Evolutionary conservation across 2,113 vertebrate genomes (phyloP), one percentile per base, ranked within the genome.

Genomic region (Australoheros scitulus): DNA sequence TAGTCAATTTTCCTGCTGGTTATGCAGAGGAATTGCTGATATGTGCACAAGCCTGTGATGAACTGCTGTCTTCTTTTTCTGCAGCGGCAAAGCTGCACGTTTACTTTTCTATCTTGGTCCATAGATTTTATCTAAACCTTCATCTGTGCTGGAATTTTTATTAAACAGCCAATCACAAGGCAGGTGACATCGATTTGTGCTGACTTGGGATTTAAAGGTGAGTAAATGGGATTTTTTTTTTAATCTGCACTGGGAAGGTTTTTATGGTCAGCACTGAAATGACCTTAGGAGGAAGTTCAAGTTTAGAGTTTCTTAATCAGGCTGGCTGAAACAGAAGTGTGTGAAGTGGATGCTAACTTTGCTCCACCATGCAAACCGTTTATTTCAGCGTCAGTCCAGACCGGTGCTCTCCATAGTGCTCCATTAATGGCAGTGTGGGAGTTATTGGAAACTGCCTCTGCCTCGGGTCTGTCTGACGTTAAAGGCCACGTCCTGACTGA

Each of bases 331-430:
- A 65, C 22, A 61, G 2, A 20, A 43, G 41, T 4, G 11, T 11
- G 41, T 43, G 29, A 52, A 52, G 1, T 9, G 34, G 8, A 8
- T 3, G 17, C 15, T 15, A 20, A 20, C 60, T 20, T 34, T 34
- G 60, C 20, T 36, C 2, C 9, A 11, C 4, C 13, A 13, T 14
- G 13, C 13, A 47, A 22, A 10, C 29, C 29, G 2, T 6, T 1
- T 17, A 0, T 17, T 38, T 24, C 63, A 65, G n/a, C 7, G 1
- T n/a, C 0, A 34, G 32, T 2, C 32, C 61, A 63, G 20, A 43
- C 63, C 17, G n/a, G 10, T 22, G n/a, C 15, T 65, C n/a, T 64
- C 0, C 38, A 10, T n/a, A 65, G 36, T 24, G 61, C n/a, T 65
- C 22, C 61, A 10, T 64, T 41, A 22, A 15, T 36, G 22, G 36